phyloP scores from a whole-genome alignment of 2,797 vertebrate species.

The Danionella dracula region DNA sequence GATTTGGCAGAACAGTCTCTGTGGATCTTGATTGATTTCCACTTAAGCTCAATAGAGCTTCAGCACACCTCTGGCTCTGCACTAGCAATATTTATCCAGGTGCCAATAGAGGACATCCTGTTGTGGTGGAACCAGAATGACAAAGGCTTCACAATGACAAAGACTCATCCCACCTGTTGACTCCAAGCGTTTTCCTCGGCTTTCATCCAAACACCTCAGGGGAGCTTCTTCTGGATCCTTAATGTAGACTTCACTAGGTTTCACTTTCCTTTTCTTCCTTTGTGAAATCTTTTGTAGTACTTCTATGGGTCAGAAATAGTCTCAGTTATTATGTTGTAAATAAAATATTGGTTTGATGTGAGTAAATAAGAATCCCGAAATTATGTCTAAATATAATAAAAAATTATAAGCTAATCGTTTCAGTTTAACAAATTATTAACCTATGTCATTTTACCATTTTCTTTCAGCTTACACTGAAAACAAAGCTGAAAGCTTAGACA shows the following conservation, averaged over 20 bases:
- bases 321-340: neutral
- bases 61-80: conserved; percentile 57
- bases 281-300: conserved; percentile 14
- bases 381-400: too few species aligned
- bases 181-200: conserved; percentile 47
- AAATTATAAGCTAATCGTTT: too few species aligned
- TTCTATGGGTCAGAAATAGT: neutral
- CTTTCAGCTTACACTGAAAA: too few species aligned
- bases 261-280: neutral
- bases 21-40: conserved; percentile 67
- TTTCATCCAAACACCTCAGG: conserved; percentile 60
- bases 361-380: too few species aligned
- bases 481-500: too few species aligned
- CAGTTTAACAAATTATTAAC: too few species aligned
- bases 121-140: conserved; percentile 56
- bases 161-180: conserved; percentile 58
- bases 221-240: conserved; percentile 36
- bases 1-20: conserved; percentile 41
- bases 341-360: too few species aligned
- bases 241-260: neutral
- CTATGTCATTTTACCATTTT: too few species aligned
- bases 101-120: conserved; percentile 61
- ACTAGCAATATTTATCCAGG: conserved; percentile 68
- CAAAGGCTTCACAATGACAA: conserved; percentile 57
- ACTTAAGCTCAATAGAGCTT: conserved; percentile 65